phyloP scores from a whole-genome alignment of 2,888 invertebrate species.

The Morinoia aosen region DNA sequence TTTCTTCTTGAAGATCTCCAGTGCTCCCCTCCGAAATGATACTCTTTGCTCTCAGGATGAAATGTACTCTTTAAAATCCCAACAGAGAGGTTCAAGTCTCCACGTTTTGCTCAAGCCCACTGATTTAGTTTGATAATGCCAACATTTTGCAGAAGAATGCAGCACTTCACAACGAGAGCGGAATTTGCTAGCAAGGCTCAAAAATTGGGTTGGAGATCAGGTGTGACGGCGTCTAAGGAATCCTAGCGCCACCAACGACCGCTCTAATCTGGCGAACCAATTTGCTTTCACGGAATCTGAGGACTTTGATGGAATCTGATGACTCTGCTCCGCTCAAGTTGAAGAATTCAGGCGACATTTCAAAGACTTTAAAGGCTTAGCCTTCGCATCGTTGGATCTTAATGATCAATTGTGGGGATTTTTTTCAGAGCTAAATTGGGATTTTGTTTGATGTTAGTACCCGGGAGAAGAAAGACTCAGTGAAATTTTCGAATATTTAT shows the following conservation, averaged over 20 bases:
- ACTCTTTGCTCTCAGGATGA: background rate
- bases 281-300: constrained; percentile 47
- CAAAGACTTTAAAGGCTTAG: constrained; percentile 8
- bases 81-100: background rate
- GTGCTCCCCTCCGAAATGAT: background rate
- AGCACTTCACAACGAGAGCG: background rate
- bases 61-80: background rate
- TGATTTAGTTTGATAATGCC: background rate
- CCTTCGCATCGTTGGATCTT: background rate
- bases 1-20: background rate
- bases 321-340: constrained; percentile 13
- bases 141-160: background rate
- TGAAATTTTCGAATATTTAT: background rate
- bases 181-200: background rate
- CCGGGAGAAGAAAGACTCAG: background rate
- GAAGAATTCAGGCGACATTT: constrained; percentile 26
- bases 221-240: background rate
- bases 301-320: constrained; percentile 48
- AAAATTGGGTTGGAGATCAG: background rate
- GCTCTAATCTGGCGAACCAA: constrained; percentile 45
- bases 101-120: background rate
- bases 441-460: background rate
- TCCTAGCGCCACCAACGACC: background rate
- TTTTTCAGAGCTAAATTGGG: background rate
- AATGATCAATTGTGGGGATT: background rate